Conservation (phyloP, 1,140 invertebrate species). For the Bombus waltoni region DNA sequence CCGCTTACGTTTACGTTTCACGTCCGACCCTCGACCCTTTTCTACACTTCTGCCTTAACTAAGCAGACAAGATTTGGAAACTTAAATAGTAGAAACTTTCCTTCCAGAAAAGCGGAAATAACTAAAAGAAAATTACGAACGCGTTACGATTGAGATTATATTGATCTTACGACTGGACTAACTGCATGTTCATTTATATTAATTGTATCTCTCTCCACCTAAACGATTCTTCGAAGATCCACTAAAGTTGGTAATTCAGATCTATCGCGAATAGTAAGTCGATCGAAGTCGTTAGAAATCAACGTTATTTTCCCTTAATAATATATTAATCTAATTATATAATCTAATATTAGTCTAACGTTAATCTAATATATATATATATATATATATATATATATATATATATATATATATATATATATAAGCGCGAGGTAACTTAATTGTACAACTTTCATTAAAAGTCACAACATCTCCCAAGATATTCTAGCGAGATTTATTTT, state of each 20-base stretch:
- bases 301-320: too few species aligned
- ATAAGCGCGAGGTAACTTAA: not conserved
- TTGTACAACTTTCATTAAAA: not conserved
- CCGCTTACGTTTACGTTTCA: slow-evolving; percentile 9
- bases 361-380: too few species aligned
- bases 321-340: too few species aligned
- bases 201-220: too few species aligned
- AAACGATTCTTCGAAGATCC: too few species aligned
- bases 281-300: too few species aligned
- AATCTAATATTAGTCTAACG: too few species aligned
- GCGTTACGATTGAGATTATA: not conserved
- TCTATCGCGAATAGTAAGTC: too few species aligned
- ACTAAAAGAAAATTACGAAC: not conserved
- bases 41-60: not conserved
- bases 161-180: not conserved
- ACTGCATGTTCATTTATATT: too few species aligned
- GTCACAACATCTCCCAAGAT: not conserved
- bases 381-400: too few species aligned
- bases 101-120: not conserved
- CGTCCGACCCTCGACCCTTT: not conserved
- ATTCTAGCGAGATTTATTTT: not conserved
- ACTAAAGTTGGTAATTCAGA: too few species aligned
- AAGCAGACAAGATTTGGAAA: slow-evolving; percentile 8
- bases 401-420: too few species aligned
- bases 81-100: not conserved